Base-by-base conservation (phyloP, 2,797 vertebrate genomes). In the Phataginus tetradactyla region DNA sequence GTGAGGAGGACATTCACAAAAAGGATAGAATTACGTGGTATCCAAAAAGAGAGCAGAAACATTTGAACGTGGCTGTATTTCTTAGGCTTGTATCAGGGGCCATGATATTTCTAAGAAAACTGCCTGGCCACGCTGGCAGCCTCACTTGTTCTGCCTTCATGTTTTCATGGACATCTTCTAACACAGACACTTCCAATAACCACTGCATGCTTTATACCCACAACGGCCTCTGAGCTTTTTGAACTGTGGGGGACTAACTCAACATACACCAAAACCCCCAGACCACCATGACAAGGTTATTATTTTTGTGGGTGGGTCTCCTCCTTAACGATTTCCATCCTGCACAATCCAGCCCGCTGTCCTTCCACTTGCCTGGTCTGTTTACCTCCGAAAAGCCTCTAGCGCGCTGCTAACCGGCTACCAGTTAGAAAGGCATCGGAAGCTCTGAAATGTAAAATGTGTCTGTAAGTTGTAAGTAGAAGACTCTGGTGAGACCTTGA, bases 1-100 rank as follows among this genome's bases (percentile, higher is more conserved):
- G 51, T 72, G 86, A 92, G 71, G 61, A 95, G 51, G 69, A 90
- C 75, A 12, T 37, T 51, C 42, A 15, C 57, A 89, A 86, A 95
- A 89, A 77, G 81, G 89, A 75, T 8, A 80, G 74, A 91, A 88
- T 86, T 84, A 95, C 74, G 39, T 7, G 51, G 49, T 32, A 71
- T 27, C 69, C 79, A 23, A 57, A 72, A 75, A 66, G 37, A 72
- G 55, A 55, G 61, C 29, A 87, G 90, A 86, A 75, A 86, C 64
- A 20, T 45, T 66, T 79, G 14, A 75, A 87, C 83, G 49, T 9
- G 59, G 21, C 55, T 89, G 13, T 6, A 29, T 57, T 77, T 77
- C 84, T 75, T 74, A 34, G 1, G 12, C 39, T 20, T 86, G n/a
- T 45, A 45, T 1, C 51, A 12, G 69, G 66, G 51, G n/a, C 23